A percentile compares a stretch with the other conserved stretches of the same genome.
Evolutionary conservation across 2,888 invertebrate genomes (phyloP).

Genomic region (Tinea trinotella): DNA sequence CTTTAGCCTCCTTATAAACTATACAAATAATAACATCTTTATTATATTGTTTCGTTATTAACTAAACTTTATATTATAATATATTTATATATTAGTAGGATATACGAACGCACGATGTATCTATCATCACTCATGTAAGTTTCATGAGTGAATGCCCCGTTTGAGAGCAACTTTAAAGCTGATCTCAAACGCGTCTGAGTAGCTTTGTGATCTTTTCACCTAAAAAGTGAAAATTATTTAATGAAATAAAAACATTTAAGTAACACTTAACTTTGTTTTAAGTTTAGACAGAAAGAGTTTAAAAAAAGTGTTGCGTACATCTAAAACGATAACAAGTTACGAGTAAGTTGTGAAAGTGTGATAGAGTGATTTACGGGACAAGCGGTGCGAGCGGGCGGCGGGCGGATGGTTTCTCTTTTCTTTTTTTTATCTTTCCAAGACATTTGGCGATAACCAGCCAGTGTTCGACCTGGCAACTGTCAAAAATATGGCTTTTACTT

Average conservation of each 20-base stretch:
- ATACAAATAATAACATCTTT: background rate
- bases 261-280: no score
- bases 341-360: conserved; percentile 18
- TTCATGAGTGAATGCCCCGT: no score
- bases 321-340: conserved; percentile 8
- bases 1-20: background rate
- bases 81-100: no score
- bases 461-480: conserved; percentile 6
- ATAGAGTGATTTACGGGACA: conserved; percentile 29
- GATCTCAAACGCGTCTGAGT: no score
- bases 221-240: no score
- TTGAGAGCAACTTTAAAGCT: no score
- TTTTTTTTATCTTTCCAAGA: conserved; percentile 32
- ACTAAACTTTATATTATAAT: no score
- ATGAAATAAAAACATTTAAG: no score
- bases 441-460: conserved; percentile 25
- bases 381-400: no score
- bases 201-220: no score
- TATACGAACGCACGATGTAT: no score
- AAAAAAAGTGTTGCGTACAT: conserved; percentile 1
- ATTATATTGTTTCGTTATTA: background rate
- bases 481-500: conserved; percentile 9
- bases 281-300: background rate
- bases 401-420: conserved; percentile 29
- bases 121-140: background rate